phyloP scores from a whole-genome alignment of 2,888 invertebrate genomes.

The Xestia sexstrigata region DNA sequence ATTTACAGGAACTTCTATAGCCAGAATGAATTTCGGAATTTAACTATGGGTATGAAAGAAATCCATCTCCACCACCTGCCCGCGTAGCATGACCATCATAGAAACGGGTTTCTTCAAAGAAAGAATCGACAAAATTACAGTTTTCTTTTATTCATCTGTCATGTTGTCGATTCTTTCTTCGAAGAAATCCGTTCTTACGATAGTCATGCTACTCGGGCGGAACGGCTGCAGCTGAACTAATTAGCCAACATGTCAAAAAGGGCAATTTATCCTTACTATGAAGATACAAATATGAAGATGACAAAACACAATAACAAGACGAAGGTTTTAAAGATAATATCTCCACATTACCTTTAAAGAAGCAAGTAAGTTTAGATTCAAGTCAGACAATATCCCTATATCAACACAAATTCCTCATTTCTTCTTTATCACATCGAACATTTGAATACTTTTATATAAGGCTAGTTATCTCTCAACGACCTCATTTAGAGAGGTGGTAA shows the following conservation, averaged over 20 bases:
- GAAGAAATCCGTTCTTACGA: too few relatives aligned
- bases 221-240: too few relatives aligned
- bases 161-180: too few relatives aligned
- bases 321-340: neutral
- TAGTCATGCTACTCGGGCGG: too few relatives aligned
- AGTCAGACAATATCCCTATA: neutral
- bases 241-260: neutral
- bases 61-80: neutral
- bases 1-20: neutral
- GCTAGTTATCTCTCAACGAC: constrained; percentile 41
- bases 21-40: neutral
- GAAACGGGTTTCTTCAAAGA: too few relatives aligned
- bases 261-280: neutral
- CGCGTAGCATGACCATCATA: too few relatives aligned
- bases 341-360: neutral
- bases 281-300: rapidly evolving
- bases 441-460: constrained; percentile 35
- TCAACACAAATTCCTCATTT: neutral
- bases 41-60: neutral
- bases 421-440: neutral
- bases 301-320: neutral
- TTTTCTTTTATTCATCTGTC: too few relatives aligned
- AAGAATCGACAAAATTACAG: too few relatives aligned
- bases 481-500: constrained; percentile 47
- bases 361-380: neutral